phyloP scores from a whole-genome alignment of 2,888 invertebrate species.

The Alentia gelatinosa region DNA sequence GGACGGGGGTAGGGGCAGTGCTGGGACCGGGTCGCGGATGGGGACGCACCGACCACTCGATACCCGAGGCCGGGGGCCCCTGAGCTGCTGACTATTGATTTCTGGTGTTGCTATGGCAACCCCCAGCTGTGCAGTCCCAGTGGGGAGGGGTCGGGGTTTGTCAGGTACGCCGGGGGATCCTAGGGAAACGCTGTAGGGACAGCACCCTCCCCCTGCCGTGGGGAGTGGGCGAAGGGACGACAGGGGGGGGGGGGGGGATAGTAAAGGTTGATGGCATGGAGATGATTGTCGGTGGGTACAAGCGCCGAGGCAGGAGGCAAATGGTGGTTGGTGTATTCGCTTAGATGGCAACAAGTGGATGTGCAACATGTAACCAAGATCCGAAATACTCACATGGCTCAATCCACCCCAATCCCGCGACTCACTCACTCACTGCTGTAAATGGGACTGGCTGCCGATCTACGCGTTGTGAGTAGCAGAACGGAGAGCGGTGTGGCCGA shows the following conservation, averaged over 20 bases:
- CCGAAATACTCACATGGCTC: background rate
- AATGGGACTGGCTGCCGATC: no score
- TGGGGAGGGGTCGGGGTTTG: background rate
- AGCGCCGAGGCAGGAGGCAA: background rate
- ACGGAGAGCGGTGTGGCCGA: no score
- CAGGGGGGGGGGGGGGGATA: background rate
- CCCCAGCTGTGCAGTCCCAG: conserved; percentile 51
- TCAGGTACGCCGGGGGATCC: no score
- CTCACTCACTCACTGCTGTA: no score
- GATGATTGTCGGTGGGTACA: background rate
- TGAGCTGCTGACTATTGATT: conserved; percentile 30
- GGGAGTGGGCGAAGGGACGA: background rate
- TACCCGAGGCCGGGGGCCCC: background rate
- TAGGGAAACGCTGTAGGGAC: no score
- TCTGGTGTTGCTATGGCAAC: conserved; percentile 48
- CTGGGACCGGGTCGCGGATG: no score
- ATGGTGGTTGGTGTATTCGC: background rate
- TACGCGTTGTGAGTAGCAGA: no score
- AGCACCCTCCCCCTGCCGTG: no score
- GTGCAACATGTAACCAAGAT: background rate
- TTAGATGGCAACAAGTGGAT: conserved; percentile 24
- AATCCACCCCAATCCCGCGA: no score
- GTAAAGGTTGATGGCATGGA: background rate
- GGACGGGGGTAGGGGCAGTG: background rate
- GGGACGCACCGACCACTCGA: conserved; percentile 26